phyloP scores from a whole-genome alignment of 2,797 vertebrate genomes.

The Chloroceryle amazona region DNA sequence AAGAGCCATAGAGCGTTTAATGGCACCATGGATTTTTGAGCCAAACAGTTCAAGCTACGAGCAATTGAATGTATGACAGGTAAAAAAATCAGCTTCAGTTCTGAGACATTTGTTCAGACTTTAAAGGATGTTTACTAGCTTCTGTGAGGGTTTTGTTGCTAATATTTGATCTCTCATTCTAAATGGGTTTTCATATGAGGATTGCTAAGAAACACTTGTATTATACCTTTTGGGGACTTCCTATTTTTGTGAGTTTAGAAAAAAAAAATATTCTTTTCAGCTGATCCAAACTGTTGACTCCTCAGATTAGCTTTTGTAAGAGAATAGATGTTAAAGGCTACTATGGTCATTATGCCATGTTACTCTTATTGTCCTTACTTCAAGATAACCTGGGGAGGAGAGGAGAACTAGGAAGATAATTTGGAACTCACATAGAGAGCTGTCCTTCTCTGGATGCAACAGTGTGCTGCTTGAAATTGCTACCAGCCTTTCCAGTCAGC shows the following conservation, averaged over 20 bases:
- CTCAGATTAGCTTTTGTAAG: background rate
- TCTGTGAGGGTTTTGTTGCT: background rate
- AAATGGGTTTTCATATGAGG: background rate
- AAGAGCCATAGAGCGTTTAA: background rate
- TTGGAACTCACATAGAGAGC: background rate
- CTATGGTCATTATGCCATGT: background rate
- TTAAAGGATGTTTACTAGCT: background rate
- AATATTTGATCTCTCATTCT: background rate
- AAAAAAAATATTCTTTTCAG: background rate
- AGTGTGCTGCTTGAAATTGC: background rate
- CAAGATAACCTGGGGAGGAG: background rate
- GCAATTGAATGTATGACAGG: background rate
- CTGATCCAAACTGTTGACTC: background rate
- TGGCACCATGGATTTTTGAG: background rate
- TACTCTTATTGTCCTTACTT: background rate
- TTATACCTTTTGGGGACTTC: background rate
- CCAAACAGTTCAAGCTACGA: background rate
- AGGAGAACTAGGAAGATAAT: background rate
- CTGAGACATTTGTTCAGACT: background rate
- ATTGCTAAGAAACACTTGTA: background rate
- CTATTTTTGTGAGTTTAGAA: background rate
- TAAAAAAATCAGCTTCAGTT: background rate
- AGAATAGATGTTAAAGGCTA: background rate
- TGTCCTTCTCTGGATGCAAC: background rate
- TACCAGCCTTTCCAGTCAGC: background rate